Evolutionary conservation across 2,797 vertebrate genomes (phyloP), one percentile per base, ranked within the genome.

Genomic region (Anguilla obscura): DNA sequence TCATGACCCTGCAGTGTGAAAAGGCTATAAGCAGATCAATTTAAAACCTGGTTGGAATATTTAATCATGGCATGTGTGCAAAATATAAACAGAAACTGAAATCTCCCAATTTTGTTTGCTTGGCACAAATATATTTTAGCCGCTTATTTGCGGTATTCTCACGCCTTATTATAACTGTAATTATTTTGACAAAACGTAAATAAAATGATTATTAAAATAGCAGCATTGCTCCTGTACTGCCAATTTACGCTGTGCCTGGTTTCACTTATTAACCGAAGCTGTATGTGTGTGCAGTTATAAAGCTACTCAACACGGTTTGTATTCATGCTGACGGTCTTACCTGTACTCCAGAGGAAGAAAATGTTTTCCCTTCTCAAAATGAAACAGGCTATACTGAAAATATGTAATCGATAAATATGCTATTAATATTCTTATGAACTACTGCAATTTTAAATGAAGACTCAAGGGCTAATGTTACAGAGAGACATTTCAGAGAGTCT

Each of bases 11-110:
- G 63, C 63, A 69, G 63, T 69, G 63, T 69, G 63, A 69, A n/a
- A 69, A 69, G 63, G 63, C 6, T 69, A 69, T 76, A 76, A 76
- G 33, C 27, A 76, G 71, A 76, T 76, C 71, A 76, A 76, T 76
- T 36, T 36, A 76, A 69, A 76, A 76, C 63, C 63, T 69, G 63
- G 63, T 69, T 27, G n/a, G 63, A 69, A 69, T 69, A 69, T 69
- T 69, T 69, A 69, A 69, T 69, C 24, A 27, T 27, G n/a, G n/a
- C n/a, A 63, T 63, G 63, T 27, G 63, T 69, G 24, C 27, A 69
- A 69, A 69, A 33, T 76, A 33, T 76, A 33, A 76, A 76, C 33
- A 36, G 14, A 71, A 27, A 33, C 30, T 30, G 69, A 8, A 71
- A 12, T 76, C 10, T 36, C 33, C 71, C 71, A 36, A 76, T 12